Conservation (phyloP, 2,797 vertebrate species). For the Anabas testudineus region DNA sequence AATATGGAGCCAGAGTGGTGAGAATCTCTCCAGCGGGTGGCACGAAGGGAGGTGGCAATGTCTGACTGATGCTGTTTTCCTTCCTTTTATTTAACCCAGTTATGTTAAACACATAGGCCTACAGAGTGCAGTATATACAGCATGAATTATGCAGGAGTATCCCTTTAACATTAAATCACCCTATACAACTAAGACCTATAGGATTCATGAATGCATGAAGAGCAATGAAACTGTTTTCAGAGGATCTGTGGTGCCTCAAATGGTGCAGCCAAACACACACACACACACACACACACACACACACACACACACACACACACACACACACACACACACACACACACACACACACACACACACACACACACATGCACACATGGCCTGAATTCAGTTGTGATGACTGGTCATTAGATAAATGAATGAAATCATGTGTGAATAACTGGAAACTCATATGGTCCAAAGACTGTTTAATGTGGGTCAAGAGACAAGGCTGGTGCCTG, state of each 20-base stretch:
- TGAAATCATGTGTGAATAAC: slow-evolving; percentile 66
- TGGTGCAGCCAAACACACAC: neutral
- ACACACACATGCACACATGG: no score
- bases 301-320: no score
- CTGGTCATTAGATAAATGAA: slow-evolving; percentile 74
- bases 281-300: neutral
- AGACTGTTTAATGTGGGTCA: slow-evolving; percentile 64
- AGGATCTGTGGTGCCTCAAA: slow-evolving; percentile 19
- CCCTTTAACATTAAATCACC: slow-evolving; percentile 26
- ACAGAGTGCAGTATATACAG: slow-evolving; percentile 19
- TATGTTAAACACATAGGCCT: slow-evolving; percentile 30
- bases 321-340: neutral
- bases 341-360: no score
- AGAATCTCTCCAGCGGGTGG: slow-evolving; percentile 16
- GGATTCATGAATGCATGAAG: slow-evolving; percentile 36
- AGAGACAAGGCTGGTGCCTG: slow-evolving; percentile 46
- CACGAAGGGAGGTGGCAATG: neutral
- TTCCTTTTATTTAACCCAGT: slow-evolving; percentile 31
- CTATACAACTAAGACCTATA: slow-evolving; percentile 40
- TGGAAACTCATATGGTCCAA: slow-evolving; percentile 54
- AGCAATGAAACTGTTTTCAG: slow-evolving; percentile 19
- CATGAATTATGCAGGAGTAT: slow-evolving; percentile 41
- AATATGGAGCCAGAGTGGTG: slow-evolving; percentile 23
- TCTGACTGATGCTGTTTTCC: slow-evolving; percentile 41
- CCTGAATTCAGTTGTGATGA: slow-evolving; percentile 55